These are phyloP conservation scores for Apodemus agrarius DNA, from an alignment of 2,797 vertebrate genomes.

Conservation along the genomic window DNA sequence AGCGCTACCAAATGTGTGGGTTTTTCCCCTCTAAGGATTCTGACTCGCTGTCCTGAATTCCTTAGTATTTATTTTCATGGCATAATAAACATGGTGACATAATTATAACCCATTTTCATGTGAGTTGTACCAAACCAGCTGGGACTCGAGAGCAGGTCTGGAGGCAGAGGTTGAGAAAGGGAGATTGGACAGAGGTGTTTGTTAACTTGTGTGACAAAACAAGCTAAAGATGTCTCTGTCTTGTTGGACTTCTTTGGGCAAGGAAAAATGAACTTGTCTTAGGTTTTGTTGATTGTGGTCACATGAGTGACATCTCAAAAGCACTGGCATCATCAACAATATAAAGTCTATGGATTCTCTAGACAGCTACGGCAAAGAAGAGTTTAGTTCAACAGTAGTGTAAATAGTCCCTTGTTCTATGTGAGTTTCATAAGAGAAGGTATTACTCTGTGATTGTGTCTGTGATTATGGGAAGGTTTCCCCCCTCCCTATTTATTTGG, in stretches of 20 bases:
- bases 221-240: conserved; percentile 20
- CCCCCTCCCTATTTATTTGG: not conserved
- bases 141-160: not conserved
- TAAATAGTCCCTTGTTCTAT: conserved; percentile 11
- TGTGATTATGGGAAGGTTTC: conserved; percentile 26
- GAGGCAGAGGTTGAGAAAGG: conserved; percentile 16
- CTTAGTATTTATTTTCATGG: not conserved
- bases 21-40: not conserved
- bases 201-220: conserved; percentile 36
- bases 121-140: not conserved
- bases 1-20: not conserved
- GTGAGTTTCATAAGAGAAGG: conserved; percentile 49
- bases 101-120: not conserved
- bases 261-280: not conserved
- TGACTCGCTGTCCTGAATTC: not conserved
- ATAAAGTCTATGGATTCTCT: not conserved
- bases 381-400: conserved; percentile 12
- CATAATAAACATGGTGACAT: not conserved
- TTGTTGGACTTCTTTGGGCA: conserved; percentile 6
- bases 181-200: not conserved
- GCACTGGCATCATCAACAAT: not conserved
- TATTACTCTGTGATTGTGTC: too few species aligned
- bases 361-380: conserved; percentile 19
- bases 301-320: conserved; percentile 25
- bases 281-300: conserved; percentile 50